A percentile compares a stretch with the other conserved stretches of the same genome.
Evolutionary conservation across 2,888 invertebrate genomes (phyloP).

Genomic region (Rhagium mordax): DNA sequence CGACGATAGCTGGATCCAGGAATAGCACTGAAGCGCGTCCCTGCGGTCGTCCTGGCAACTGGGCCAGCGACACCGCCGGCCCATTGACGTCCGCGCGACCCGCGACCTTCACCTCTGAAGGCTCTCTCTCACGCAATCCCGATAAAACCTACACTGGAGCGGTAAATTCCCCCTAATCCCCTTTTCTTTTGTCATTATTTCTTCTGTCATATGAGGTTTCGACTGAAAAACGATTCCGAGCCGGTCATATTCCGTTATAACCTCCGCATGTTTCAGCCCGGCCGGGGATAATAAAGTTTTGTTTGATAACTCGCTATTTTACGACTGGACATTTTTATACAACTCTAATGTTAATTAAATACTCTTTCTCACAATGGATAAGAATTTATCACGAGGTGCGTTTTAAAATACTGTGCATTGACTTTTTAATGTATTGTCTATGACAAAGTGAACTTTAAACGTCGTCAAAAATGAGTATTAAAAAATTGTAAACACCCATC

Average conservation of each 20-base stretch:
- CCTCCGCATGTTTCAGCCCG: not conserved
- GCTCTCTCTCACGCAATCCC: constrained; percentile 37
- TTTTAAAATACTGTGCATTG: no score
- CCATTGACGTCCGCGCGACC: constrained; percentile 62
- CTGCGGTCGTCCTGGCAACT: constrained; percentile 63
- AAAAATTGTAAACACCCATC: no score
- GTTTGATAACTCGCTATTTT: not conserved
- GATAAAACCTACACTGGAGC: constrained; percentile 17
- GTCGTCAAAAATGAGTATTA: no score
- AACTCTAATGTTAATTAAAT: not conserved
- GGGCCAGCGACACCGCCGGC: constrained; percentile 53
- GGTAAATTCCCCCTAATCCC: constrained; percentile 28
- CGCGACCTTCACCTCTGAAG: constrained; percentile 62
- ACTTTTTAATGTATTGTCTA: no score
- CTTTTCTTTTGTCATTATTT: not conserved
- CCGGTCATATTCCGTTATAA: not conserved
- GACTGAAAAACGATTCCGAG: not conserved
- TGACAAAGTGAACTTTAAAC: no score
- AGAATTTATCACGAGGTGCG: no score
- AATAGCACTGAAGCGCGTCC: constrained; percentile 53
- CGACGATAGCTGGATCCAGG: constrained; percentile 48
- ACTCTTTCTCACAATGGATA: no score
- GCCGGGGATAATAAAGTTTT: not conserved
- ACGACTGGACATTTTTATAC: not conserved
- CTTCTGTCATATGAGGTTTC: not conserved